These are phyloP conservation scores for Rhinolophus sinicus DNA, from an alignment of 2,113 vertebrate genomes.

Conservation along the genomic window DNA sequence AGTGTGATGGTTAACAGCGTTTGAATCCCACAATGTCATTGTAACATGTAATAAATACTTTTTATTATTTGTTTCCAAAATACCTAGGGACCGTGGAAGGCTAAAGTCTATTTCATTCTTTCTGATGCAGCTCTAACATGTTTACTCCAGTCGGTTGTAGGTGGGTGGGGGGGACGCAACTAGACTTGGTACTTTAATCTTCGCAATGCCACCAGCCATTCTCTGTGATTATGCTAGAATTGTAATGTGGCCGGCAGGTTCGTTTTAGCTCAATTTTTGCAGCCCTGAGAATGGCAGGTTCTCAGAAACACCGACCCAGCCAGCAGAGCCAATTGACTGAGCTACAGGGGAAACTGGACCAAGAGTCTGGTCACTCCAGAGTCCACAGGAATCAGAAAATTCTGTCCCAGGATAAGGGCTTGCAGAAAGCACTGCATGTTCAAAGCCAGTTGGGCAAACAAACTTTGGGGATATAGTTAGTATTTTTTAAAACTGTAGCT, in stretches of 20 bases:
- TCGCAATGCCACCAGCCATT: background rate
- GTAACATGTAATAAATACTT: constrained; percentile 66
- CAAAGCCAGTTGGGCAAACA: background rate
- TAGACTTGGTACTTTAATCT: constrained; percentile 8
- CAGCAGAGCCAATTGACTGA: constrained; percentile 7
- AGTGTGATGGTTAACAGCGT: constrained; percentile 62
- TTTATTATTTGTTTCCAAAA: constrained; percentile 72
- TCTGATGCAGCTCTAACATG: constrained; percentile 25
- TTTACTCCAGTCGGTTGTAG: background rate
- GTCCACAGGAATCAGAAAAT: background rate
- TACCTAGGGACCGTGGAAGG: constrained; percentile 27
- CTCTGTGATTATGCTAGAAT: background rate
- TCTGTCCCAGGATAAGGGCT: background rate
- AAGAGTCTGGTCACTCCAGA: background rate
- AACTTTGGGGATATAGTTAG: background rate
- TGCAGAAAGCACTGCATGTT: background rate
- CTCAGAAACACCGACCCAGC: constrained; percentile 42
- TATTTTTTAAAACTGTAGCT: background rate
- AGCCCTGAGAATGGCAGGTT: constrained; percentile 8
- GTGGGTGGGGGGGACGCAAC: background rate
- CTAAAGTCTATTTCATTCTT: constrained; percentile 33
- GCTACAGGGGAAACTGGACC: background rate
- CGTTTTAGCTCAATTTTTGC: constrained; percentile 42
- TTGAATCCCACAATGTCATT: constrained; percentile 67
- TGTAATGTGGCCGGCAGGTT: constrained; percentile 3